Evolutionary conservation across 1,140 invertebrate genomes (phyloP).

Genomic region (Mizuhopecten yessoensis): DNA sequence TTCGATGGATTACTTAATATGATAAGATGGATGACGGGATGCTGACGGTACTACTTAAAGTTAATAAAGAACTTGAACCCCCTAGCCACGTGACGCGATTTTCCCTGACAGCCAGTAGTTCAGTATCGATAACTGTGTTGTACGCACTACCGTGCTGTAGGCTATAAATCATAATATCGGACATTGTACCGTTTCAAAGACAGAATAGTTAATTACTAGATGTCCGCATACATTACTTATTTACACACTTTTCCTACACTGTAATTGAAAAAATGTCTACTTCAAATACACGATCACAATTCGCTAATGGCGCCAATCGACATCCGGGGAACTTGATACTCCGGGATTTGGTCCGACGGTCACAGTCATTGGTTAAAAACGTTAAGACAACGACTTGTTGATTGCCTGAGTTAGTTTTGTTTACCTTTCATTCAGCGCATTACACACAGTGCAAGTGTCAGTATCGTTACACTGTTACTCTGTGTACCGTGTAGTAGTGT

Average conservation of each 20-base stretch:
- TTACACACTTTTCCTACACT: neutral
- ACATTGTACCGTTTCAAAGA: neutral
- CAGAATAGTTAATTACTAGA: neutral
- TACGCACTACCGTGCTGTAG: too few relatives aligned
- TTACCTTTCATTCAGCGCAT: conserved; percentile 16
- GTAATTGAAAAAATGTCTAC: neutral
- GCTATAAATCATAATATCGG: too few relatives aligned
- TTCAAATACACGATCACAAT: neutral
- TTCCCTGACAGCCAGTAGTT: too few relatives aligned
- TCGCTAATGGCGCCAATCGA: neutral
- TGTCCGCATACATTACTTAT: too few relatives aligned
- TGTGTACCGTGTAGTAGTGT: too few relatives aligned
- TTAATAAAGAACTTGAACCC: too few relatives aligned
- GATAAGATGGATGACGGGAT: too few relatives aligned
- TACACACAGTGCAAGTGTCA: neutral
- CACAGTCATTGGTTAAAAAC: neutral
- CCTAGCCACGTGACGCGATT: too few relatives aligned
- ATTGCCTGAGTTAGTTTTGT: neutral
- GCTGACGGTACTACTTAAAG: too few relatives aligned
- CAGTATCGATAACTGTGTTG: too few relatives aligned
- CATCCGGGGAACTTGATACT: neutral
- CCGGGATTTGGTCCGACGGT: neutral
- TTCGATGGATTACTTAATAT: too few relatives aligned
- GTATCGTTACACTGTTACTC: too few relatives aligned
- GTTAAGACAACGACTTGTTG: neutral